Percentiles rank a stretch among this genome's conserved stretches.
phyloP scores from a whole-genome alignment of 2,797 vertebrate genomes.

The Falco biarmicus region DNA sequence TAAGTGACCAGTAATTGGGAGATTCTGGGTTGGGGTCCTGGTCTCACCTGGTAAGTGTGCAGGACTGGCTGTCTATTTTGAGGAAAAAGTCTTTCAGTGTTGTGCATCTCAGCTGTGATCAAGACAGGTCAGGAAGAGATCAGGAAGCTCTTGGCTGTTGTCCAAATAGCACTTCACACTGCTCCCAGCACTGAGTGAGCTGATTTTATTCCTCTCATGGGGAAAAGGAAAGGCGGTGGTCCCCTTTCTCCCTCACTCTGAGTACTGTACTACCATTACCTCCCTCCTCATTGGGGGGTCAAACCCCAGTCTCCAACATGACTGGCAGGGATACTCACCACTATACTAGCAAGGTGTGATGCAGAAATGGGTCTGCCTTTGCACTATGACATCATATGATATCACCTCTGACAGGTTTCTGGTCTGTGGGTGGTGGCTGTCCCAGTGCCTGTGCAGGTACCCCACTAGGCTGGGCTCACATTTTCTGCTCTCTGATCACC shows the following conservation, averaged over 20 bases:
- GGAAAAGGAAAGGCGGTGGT: rapidly evolving
- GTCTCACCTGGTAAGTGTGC: rapidly evolving
- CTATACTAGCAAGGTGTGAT: conserved; percentile 40
- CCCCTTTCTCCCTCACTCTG: rapidly evolving
- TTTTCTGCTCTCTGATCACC: rapidly evolving
- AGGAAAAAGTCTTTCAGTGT: not conserved
- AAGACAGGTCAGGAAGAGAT: rapidly evolving
- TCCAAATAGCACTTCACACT: rapidly evolving
- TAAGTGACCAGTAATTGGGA: too few relatives aligned
- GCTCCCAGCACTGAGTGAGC: rapidly evolving
- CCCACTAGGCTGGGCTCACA: rapidly evolving
- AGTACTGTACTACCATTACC: rapidly evolving
- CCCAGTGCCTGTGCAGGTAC: rapidly evolving
- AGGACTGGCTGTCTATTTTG: rapidly evolving
- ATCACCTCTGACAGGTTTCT: rapidly evolving
- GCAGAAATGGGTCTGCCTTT: rapidly evolving
- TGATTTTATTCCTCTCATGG: rapidly evolving
- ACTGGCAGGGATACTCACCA: conserved; percentile 67
- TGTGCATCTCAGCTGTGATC: rapidly evolving
- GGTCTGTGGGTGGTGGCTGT: rapidly evolving
- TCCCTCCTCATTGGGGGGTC: conserved; percentile 12
- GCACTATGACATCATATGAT: rapidly evolving
- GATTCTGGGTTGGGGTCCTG: not conserved
- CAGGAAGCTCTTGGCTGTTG: rapidly evolving
- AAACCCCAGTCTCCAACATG: conserved; percentile 57